Evolutionary conservation across 2,113 vertebrate species (phyloP), one percentile per base, ranked within the genome.

Genomic region (Lepus timidus): DNA sequence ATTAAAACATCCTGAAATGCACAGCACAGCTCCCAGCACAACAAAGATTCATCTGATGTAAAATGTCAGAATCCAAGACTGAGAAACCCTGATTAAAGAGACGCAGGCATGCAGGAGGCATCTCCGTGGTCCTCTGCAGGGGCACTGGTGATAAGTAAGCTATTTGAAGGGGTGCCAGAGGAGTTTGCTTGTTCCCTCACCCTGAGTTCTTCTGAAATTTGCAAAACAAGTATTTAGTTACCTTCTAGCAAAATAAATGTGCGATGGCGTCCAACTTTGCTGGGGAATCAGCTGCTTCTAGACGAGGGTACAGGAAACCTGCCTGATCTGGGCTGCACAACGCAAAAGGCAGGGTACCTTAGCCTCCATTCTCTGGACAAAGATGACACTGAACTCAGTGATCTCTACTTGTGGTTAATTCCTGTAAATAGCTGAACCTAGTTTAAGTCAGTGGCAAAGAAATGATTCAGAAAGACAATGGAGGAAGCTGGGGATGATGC

Each of bases 401-500:
- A 68, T 49, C n/a, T 65, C 33, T 14, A 27, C 25, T 8, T 11
- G 31, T 78, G 81, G 39, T 25, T 61, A 51, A 51, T 90, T 91
- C 20, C 31, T 27, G 17, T 51, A 49, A 7, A 17, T 44, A 17
- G 44, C 29, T 80, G 16, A 85, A 68, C 36, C 7, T 6, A 80
- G 36, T 71, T 19, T 33, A 39, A 49, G 58, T 88, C 55, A 74
- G 0, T 52, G 25, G 62, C 95, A 87, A 55, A 95, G 93, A 96
- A 96, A 82, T 96, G 96, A 97, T 65, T 96, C 93, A 96, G 74
- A 95, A 91, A 44, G 58, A 27, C 36, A 70, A 68, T 23, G 61
- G 79, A 93, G 58, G 70, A 94, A 85, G 79, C 65, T 62, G 76
- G 64, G 74, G 64, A 58, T 96, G 94, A 97, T 52, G 96, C 94